phyloP scores from a whole-genome alignment of 2,888 invertebrate genomes.

The Bimastos eiseni region DNA sequence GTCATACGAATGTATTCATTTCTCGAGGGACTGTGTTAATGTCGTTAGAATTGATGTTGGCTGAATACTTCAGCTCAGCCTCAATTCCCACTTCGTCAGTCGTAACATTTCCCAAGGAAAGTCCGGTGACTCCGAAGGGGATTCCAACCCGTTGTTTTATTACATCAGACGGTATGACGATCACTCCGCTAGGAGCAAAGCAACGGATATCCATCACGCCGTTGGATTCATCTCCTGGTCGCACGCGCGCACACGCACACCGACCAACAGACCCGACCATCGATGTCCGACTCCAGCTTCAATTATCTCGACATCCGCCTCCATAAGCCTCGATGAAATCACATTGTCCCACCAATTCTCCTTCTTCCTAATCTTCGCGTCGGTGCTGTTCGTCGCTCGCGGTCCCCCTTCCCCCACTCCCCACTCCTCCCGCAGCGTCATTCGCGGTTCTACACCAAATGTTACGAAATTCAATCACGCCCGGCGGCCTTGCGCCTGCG shows the following conservation, averaged over 20 bases:
- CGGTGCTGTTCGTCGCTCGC: background rate
- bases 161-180: background rate
- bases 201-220: conserved; percentile 13
- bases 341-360: conserved; percentile 22
- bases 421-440: background rate
- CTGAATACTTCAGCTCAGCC: background rate
- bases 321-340: background rate
- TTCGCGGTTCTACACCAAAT: background rate
- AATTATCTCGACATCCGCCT: conserved; percentile 16
- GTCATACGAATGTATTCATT: too few species aligned
- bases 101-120: conserved; percentile 2
- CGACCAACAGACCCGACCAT: background rate
- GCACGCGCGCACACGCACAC: background rate
- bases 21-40: background rate
- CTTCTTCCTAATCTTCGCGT: background rate
- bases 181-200: background rate
- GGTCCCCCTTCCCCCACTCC: background rate
- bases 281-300: background rate
- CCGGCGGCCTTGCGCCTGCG: background rate
- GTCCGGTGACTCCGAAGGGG: background rate
- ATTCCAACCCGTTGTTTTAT: background rate
- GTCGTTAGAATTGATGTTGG: background rate
- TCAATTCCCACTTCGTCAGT: background rate
- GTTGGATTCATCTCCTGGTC: background rate
- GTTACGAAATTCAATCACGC: conserved; percentile 13